Evolutionary conservation across 1,140 invertebrate genomes (phyloP).

Genomic region (Venustaconcha ellipsiformis): DNA sequence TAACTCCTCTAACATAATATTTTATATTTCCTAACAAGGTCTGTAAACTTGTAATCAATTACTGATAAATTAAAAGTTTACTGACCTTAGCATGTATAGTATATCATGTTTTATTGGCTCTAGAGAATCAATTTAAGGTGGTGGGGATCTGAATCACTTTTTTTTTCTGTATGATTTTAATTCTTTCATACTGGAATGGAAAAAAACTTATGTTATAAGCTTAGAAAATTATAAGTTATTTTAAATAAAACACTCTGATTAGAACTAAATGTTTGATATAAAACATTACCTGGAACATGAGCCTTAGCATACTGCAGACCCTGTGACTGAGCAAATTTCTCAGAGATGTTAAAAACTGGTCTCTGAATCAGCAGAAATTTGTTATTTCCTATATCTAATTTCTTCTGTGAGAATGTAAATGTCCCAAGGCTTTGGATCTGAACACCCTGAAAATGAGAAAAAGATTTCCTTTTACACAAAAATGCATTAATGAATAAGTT

Average conservation of each 20-base stretch:
- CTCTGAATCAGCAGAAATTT: slow-evolving; percentile 66
- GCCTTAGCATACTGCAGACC: slow-evolving; percentile 62
- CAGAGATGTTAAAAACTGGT: slow-evolving; percentile 67
- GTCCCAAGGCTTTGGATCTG: slow-evolving; percentile 63
- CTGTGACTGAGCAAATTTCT: slow-evolving; percentile 67
- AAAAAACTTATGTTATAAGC: not conserved
- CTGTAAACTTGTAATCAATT: no score
- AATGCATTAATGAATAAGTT: no score
- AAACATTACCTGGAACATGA: slow-evolving; percentile 61
- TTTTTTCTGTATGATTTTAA: not conserved
- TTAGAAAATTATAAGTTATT: not conserved
- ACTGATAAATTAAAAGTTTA: no score
- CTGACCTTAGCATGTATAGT: no score
- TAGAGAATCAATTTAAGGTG: no score
- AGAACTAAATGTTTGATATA: slow-evolving; percentile 1
- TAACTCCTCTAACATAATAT: no score
- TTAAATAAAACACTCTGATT: not conserved
- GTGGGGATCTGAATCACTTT: no score
- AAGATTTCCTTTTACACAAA: no score
- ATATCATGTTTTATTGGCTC: no score
- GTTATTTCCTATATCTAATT: slow-evolving; percentile 67
- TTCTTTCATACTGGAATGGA: not conserved
- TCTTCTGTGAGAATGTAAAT: slow-evolving; percentile 66
- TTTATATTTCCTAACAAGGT: no score
- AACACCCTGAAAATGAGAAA: slow-evolving; percentile 57